Percentiles rank a stretch among this genome's conserved stretches.
Evolutionary conservation across 1,140 invertebrate genomes (phyloP).

Genomic region (Papilio polytes): DNA sequence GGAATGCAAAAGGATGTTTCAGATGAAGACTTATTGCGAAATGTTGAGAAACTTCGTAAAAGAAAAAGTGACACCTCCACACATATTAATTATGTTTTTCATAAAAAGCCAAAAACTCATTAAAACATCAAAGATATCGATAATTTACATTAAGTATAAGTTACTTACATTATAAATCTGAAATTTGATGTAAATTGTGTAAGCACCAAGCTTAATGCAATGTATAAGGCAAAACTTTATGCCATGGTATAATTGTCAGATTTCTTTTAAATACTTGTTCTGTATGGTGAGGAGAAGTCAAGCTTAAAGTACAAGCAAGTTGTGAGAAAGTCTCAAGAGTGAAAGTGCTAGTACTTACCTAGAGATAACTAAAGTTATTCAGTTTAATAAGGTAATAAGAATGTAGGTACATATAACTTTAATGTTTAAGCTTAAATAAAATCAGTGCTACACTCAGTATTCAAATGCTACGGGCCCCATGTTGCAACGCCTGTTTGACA

Average conservation of each 20-base stretch:
- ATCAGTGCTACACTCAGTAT: no score
- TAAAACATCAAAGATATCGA: neutral
- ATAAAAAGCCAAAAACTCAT: slow-evolving; percentile 53
- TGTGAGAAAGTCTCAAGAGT: no score
- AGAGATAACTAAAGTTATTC: neutral
- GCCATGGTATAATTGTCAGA: neutral
- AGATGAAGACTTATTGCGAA: slow-evolving; percentile 84
- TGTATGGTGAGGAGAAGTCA: neutral
- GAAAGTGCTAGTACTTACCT: no score
- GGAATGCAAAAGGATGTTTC: slow-evolving; percentile 87
- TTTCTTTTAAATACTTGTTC: neutral
- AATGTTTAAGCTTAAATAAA: no score
- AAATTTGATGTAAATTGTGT: neutral
- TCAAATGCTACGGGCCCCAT: no score
- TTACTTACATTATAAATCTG: neutral
- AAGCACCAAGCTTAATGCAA: neutral
- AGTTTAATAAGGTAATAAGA: neutral
- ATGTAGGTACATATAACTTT: neutral
- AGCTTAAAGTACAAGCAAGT: no score
- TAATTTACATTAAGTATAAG: neutral
- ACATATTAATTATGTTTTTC: slow-evolving; percentile 53
- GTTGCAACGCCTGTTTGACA: no score
- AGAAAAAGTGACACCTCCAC: slow-evolving; percentile 56
- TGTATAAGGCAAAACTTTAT: neutral
- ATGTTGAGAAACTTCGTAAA: slow-evolving; percentile 85